Percentiles rank a stretch among this genome's conserved stretches.
Conservation (phyloP, 2,797 vertebrate genomes). For the Cuniculus paca region DNA sequence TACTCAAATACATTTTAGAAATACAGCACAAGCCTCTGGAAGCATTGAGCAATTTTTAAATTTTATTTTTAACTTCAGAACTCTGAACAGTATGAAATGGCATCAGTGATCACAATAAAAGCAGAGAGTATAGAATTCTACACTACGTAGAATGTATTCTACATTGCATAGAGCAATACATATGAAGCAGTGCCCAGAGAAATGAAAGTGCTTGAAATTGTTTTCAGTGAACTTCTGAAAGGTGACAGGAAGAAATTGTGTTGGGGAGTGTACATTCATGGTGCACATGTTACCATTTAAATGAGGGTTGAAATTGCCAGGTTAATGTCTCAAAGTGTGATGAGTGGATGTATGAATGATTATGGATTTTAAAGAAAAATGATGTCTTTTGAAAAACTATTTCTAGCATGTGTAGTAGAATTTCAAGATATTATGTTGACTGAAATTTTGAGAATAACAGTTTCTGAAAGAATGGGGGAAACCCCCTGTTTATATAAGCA, state of each 20-base stretch:
- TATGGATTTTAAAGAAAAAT: conserved; percentile 56
- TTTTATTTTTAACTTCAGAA: conserved; percentile 58
- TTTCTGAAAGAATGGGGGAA: background rate
- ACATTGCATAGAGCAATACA: conserved; percentile 14
- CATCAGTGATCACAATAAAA: background rate
- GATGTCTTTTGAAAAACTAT: background rate
- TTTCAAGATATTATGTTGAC: conserved; percentile 37
- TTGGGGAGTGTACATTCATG: background rate
- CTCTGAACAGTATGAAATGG: background rate
- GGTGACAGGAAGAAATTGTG: background rate
- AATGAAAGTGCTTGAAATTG: background rate
- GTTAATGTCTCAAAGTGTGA: conserved; percentile 61
- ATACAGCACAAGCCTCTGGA: background rate
- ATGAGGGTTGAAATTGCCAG: conserved; percentile 56
- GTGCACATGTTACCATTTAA: background rate
- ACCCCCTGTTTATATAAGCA: background rate
- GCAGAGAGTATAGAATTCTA: background rate
- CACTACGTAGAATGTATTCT: no score
- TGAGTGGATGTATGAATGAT: conserved; percentile 39
- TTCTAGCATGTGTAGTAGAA: background rate
- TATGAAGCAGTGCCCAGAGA: background rate
- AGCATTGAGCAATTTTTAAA: conserved; percentile 48
- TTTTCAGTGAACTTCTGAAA: conserved; percentile 54
- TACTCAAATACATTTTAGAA: background rate
- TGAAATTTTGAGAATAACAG: conserved; percentile 44